phyloP scores from a whole-genome alignment of 2,113 vertebrate genomes.

The Chionodraco myersi region DNA sequence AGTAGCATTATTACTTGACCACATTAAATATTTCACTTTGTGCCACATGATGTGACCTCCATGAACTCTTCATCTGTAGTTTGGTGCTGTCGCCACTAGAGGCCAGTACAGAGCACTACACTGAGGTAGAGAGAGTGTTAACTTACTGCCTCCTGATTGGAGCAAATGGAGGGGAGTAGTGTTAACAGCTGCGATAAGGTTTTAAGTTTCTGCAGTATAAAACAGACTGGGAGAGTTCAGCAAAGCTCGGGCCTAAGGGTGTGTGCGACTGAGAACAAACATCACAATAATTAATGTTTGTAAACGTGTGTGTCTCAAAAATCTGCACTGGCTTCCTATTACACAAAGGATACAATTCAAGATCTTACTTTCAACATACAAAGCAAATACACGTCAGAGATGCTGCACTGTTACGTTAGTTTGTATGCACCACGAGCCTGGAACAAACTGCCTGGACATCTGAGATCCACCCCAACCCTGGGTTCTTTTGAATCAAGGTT shows the following conservation, averaged over 20 bases:
- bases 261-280: not conserved
- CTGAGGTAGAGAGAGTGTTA: not conserved
- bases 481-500: too few relatives aligned
- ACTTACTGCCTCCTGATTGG: conserved; percentile 52
- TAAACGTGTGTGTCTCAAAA: not conserved
- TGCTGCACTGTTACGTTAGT: too few relatives aligned
- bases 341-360: too few relatives aligned
- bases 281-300: not conserved
- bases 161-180: conserved; percentile 52
- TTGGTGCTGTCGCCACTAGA: conserved; percentile 33
- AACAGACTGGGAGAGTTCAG: conserved; percentile 25
- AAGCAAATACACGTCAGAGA: too few relatives aligned
- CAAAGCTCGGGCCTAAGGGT: conserved; percentile 3
- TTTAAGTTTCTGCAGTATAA: conserved; percentile 51
- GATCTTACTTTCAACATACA: too few relatives aligned
- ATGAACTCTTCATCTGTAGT: not conserved
- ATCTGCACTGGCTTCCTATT: too few relatives aligned
- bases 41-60: not conserved
- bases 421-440: too few relatives aligned
- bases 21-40: not conserved
- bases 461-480: too few relatives aligned
- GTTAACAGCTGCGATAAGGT: conserved; percentile 60
- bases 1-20: not conserved
- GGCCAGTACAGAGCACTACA: conserved; percentile 16
- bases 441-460: too few relatives aligned